These are phyloP conservation scores for Hypselothyrea guttata DNA, from an alignment of 2,888 invertebrate genomes.

Conservation along the genomic window DNA sequence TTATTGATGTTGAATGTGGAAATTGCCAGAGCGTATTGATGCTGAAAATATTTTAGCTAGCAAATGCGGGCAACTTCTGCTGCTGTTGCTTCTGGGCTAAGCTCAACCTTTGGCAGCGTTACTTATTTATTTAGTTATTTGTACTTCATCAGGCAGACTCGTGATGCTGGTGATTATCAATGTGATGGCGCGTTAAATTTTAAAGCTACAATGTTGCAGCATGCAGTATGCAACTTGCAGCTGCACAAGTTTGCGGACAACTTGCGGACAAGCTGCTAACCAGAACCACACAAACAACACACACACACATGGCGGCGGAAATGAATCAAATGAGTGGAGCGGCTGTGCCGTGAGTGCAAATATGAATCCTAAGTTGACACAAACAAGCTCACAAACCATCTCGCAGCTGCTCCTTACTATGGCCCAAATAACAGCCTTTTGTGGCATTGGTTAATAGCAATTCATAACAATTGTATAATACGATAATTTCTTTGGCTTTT, in stretches of 20 bases:
- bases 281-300: constrained; percentile 35
- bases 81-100: not conserved
- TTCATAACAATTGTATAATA: too few relatives aligned
- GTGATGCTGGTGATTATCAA: constrained; percentile 62
- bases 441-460: too few relatives aligned
- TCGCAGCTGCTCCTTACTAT: not conserved
- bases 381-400: constrained; percentile 9
- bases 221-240: constrained; percentile 14
- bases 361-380: constrained; percentile 53
- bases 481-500: too few relatives aligned
- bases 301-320: constrained; percentile 50
- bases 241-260: constrained; percentile 52
- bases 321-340: constrained; percentile 61
- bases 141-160: constrained; percentile 68
- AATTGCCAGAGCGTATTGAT: constrained; percentile 65
- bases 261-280: constrained; percentile 47
- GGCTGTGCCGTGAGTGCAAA: constrained; percentile 21
- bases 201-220: constrained; percentile 37
- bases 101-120: constrained; percentile 10
- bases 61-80: constrained; percentile 30
- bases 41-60: constrained; percentile 64
- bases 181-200: constrained; percentile 46
- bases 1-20: constrained; percentile 71
- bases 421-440: too few relatives aligned
- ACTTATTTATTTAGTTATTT: constrained; percentile 68